These are phyloP conservation scores for Trissolcus japonicus DNA, from an alignment of 2,888 invertebrate species.

Conservation along the genomic window DNA sequence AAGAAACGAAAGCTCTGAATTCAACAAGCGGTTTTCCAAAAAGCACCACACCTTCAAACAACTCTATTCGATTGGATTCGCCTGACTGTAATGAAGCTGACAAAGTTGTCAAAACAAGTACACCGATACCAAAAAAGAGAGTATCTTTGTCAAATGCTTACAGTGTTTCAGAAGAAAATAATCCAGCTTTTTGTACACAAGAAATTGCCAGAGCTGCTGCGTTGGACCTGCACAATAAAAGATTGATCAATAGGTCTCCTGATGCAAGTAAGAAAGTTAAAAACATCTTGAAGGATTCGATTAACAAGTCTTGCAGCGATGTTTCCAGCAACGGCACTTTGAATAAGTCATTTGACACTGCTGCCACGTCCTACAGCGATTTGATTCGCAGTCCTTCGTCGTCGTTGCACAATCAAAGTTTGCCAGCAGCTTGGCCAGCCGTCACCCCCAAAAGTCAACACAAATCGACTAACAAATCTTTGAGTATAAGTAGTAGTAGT, in stretches of 20 bases:
- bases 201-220: neutral
- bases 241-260: neutral
- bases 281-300: constrained; percentile 19
- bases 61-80: neutral
- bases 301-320: constrained; percentile 12
- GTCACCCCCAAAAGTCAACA: constrained; percentile 35
- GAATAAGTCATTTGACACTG: constrained; percentile 37
- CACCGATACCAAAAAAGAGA: constrained; percentile 9
- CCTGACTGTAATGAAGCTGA: constrained; percentile 9
- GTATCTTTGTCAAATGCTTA: neutral
- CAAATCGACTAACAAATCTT: constrained; percentile 34
- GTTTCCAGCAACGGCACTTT: constrained; percentile 45
- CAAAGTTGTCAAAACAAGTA: constrained; percentile 13
- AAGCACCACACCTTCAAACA: no score
- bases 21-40: neutral
- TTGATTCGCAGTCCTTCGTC: constrained; percentile 16
- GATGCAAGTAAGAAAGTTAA: neutral
- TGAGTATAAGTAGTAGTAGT: constrained; percentile 9
- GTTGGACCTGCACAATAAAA: neutral
- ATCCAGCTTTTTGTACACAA: constrained; percentile 16
- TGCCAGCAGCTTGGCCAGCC: constrained; percentile 10
- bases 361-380: constrained; percentile 14
- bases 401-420: constrained; percentile 8
- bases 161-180: neutral
- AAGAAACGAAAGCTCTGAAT: constrained; percentile 11